Evolutionary conservation across 1,140 invertebrate species (phyloP).

Genomic region (Colletes gigas): DNA sequence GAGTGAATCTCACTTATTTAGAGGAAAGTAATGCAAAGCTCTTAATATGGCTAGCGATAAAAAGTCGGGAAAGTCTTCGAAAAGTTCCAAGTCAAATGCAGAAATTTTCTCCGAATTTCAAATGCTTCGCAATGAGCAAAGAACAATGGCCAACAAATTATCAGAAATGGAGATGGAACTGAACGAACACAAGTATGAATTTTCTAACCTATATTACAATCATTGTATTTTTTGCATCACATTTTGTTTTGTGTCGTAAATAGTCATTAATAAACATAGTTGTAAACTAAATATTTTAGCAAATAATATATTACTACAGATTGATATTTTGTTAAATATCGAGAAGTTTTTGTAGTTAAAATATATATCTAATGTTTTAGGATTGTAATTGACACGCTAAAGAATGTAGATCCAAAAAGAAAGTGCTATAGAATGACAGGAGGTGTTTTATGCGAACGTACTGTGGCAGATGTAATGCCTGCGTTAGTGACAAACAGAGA

Average conservation of each 20-base stretch:
- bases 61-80: conserved; percentile 52
- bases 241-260: neutral
- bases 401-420: conserved; percentile 90
- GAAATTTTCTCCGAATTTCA: conserved; percentile 94
- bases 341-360: neutral
- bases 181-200: conserved; percentile 95
- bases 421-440: conserved; percentile 97
- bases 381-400: conserved; percentile 96
- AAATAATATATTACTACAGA: neutral
- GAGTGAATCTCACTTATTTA: conserved; percentile 10
- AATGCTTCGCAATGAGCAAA: conserved; percentile 91
- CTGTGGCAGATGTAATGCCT: conserved; percentile 95
- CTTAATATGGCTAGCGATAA: conserved; percentile 65
- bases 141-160: conserved; percentile 91
- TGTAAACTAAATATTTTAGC: neutral
- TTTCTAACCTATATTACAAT: conserved; percentile 60
- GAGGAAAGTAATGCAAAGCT: conserved; percentile 26
- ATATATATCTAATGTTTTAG: conserved; percentile 82
- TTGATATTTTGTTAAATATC: neutral
- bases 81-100: conserved; percentile 83
- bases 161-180: conserved; percentile 95
- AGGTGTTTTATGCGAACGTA: conserved; percentile 95
- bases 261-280: neutral
- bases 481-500: conserved; percentile 91
- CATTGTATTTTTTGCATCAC: neutral